These are phyloP conservation scores for Chauna torquata DNA, from an alignment of 2,113 vertebrate species.

Conservation along the genomic window DNA sequence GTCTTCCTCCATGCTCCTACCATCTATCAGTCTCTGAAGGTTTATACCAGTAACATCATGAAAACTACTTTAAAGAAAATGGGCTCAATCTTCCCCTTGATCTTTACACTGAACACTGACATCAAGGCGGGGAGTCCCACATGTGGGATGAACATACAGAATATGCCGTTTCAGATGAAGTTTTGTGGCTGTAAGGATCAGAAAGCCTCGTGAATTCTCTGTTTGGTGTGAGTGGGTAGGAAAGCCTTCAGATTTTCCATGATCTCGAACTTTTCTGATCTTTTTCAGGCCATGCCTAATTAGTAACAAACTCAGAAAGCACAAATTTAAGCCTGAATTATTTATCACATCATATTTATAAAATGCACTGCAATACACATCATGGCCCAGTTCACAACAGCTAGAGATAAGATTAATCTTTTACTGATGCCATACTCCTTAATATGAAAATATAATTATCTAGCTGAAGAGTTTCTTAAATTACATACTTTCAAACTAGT, in stretches of 20 bases:
- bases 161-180: conserved; percentile 55
- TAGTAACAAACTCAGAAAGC: conserved; percentile 48
- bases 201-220: conserved; percentile 22
- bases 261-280: conserved; percentile 57
- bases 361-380: conserved; percentile 22
- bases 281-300: conserved; percentile 68
- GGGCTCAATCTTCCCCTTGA: conserved; percentile 56
- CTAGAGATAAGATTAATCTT: conserved; percentile 39
- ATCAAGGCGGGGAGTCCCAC: conserved; percentile 43
- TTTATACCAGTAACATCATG: conserved; percentile 40
- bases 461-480: conserved; percentile 40
- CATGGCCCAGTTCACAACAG: conserved; percentile 41
- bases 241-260: conserved; percentile 42
- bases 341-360: conserved; percentile 50
- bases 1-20: background rate
- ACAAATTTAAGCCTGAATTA: conserved; percentile 51
- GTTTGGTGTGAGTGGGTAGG: background rate
- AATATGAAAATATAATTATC: conserved; percentile 49
- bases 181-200: conserved; percentile 56
- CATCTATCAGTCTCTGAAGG: conserved; percentile 7
- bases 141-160: conserved; percentile 54
- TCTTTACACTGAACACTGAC: conserved; percentile 50
- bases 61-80: conserved; percentile 55
- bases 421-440: background rate
- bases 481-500: conserved; percentile 16